phyloP scores from a whole-genome alignment of 2,113 vertebrate genomes.

The Lampris megalopsis region DNA sequence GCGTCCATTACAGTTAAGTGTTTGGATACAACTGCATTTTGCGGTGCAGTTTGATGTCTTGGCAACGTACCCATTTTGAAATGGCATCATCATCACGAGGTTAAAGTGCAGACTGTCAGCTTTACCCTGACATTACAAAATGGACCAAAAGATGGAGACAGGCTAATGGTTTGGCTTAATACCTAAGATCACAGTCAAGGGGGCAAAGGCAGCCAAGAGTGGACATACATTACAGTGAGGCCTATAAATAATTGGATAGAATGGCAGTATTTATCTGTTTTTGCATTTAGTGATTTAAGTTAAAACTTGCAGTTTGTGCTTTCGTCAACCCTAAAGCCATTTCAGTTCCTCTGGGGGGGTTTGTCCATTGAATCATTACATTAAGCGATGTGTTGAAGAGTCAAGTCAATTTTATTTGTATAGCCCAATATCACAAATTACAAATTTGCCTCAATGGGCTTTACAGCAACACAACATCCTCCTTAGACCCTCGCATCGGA shows the following conservation, averaged over 20 bases:
- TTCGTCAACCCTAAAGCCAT: no score
- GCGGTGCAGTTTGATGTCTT: conserved; percentile 10
- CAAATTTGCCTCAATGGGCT: no score
- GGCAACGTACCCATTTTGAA: neutral
- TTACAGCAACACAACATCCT: no score
- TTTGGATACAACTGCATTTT: neutral
- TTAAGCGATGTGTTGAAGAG: no score
- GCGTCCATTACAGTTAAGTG: neutral
- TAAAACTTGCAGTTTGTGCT: no score
- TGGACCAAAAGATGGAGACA: neutral
- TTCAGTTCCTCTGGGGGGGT: no score
- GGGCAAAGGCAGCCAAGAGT: neutral
- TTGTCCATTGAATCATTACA: no score
- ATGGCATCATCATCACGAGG: no score
- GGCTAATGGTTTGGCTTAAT: conserved; percentile 26
- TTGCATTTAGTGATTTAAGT: neutral
- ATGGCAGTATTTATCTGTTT: neutral
- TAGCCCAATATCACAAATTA: no score
- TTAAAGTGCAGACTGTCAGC: conserved; percentile 22
- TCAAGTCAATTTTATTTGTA: no score
- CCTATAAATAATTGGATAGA: conserved; percentile 10
- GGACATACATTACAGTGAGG: neutral
- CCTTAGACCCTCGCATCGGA: no score
- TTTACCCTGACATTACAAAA: conserved; percentile 40
- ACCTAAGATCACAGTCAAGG: neutral